Conservation (phyloP, 1,140 invertebrate species). For the Danaus melanippus region DNA sequence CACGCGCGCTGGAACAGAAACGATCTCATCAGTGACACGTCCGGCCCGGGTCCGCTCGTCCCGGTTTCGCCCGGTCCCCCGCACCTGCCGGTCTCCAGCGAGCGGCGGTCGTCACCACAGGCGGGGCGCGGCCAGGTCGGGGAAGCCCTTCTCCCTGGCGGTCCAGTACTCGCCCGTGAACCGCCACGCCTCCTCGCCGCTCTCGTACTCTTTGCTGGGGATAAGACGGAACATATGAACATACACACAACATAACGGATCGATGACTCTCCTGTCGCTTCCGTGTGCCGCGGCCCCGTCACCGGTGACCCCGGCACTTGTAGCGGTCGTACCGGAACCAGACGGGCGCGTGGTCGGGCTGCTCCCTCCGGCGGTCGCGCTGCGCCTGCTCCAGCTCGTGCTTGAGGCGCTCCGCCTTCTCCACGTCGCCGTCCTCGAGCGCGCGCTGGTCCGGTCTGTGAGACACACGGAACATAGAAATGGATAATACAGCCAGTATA, state of each 20-base stretch:
- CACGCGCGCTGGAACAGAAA: conserved; percentile 16
- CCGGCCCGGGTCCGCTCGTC: too few relatives aligned
- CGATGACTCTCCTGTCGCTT: not conserved
- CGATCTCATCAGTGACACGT: not conserved
- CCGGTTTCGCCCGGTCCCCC: too few relatives aligned
- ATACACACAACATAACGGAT: not conserved
- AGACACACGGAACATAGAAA: not conserved
- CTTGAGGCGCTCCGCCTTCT: conserved; percentile 81
- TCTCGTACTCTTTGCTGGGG: conserved; percentile 37
- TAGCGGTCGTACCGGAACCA: conserved; percentile 45
- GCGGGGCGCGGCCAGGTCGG: conserved; percentile 30
- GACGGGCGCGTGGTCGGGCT: conserved; percentile 32
- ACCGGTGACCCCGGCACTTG: too few relatives aligned
- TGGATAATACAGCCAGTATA: too few relatives aligned
- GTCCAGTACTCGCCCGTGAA: conserved; percentile 61
- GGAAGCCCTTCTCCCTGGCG: conserved; percentile 50
- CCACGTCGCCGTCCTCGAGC: conserved; percentile 84
- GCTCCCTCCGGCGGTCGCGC: conserved; percentile 40
- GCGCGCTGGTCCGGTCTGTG: conserved; percentile 73
- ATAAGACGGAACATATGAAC: not conserved
- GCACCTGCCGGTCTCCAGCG: not conserved
- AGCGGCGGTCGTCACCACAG: conserved; percentile 53
- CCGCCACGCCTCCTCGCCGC: conserved; percentile 55
- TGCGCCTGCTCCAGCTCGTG: conserved; percentile 52
- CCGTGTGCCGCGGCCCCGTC: too few relatives aligned